These are phyloP conservation scores for Sturnus vulgaris DNA, from an alignment of 2,113 vertebrate genomes.

Conservation along the genomic window DNA sequence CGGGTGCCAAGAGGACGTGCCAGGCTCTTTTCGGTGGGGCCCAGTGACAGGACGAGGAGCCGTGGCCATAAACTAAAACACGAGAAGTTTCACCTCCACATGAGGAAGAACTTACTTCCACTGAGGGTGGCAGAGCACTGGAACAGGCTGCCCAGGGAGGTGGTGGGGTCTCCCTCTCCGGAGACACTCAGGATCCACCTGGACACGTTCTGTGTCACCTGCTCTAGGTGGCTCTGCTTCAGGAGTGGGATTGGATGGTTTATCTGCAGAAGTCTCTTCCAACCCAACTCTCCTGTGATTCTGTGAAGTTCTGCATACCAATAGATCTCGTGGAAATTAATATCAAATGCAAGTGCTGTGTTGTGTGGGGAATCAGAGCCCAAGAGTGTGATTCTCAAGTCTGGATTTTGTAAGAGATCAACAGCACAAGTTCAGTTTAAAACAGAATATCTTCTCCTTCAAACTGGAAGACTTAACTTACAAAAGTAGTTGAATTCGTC, in stretches of 20 bases:
- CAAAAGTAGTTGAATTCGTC: neutral
- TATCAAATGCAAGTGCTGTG: neutral
- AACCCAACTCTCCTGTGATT: neutral
- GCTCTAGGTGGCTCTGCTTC: too few species aligned
- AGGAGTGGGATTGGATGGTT: neutral
- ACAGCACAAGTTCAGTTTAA: neutral
- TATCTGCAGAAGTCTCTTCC: neutral
- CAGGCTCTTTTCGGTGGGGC: neutral
- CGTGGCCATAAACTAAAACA: neutral
- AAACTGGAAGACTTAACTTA: neutral
- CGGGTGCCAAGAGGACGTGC: rapidly evolving
- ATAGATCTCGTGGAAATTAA: neutral
- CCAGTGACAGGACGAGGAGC: rapidly evolving
- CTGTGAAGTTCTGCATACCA: neutral
- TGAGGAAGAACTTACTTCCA: neutral
- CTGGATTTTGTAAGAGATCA: neutral
- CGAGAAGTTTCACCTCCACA: neutral
- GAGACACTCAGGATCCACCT: neutral
- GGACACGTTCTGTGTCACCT: neutral
- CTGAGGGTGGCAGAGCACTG: neutral
- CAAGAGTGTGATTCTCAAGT: rapidly evolving
- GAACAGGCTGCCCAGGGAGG: neutral
- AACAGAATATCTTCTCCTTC: neutral
- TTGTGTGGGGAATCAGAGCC: neutral
- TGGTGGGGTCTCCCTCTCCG: rapidly evolving